These are phyloP conservation scores for Schizopygopsis malacanthus DNA, from an alignment of 2,797 vertebrate species.

Conservation along the genomic window DNA sequence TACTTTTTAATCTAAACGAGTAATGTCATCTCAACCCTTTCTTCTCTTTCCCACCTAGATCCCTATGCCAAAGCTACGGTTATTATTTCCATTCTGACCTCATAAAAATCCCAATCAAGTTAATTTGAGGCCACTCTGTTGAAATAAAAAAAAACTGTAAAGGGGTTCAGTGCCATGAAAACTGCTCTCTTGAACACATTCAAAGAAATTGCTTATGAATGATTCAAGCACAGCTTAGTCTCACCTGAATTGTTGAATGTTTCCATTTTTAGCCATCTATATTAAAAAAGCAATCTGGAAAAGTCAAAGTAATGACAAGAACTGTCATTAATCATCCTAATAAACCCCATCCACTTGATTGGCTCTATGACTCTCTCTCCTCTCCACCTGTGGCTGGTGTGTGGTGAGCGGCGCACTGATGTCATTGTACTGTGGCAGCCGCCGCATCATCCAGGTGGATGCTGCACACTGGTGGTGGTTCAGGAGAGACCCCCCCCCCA, in stretches of 20 bases:
- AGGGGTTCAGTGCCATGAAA: background rate
- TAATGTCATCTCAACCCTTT: background rate
- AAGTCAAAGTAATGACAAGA: conserved; percentile 14
- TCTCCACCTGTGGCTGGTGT: no score
- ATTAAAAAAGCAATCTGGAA: background rate
- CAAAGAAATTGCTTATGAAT: background rate
- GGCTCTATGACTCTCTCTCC: no score
- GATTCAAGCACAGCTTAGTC: background rate
- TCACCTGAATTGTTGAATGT: conserved; percentile 26
- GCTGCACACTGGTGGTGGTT: no score
- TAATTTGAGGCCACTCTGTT: background rate
- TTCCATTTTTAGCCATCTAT: conserved; percentile 30
- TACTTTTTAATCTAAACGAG: background rate
- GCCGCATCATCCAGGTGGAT: no score
- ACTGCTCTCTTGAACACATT: background rate
- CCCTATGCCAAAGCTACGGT: background rate
- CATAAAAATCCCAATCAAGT: background rate
- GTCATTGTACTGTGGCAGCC: no score
- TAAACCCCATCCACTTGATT: no score
- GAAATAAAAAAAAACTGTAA: background rate
- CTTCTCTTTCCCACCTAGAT: background rate
- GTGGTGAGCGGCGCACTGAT: no score
- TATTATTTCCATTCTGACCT: background rate
- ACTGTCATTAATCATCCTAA: no score
- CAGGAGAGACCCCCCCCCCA: no score